Evolutionary conservation across 2,797 vertebrate genomes (phyloP).

Genomic region (Galago senegalensis): DNA sequence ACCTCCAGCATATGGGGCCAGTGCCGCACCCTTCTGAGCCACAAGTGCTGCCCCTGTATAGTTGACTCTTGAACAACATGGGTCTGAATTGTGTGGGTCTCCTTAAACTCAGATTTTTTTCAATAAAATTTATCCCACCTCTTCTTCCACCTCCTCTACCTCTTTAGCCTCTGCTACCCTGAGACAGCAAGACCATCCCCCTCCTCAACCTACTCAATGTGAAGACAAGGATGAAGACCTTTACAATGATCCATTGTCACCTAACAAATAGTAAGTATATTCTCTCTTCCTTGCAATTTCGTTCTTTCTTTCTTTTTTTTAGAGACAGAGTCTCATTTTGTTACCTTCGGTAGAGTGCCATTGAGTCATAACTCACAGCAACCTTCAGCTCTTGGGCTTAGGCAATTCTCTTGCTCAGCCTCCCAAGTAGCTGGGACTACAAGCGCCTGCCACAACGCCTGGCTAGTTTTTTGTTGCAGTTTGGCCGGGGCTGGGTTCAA

Average conservation of each 20-base stretch:
- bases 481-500: too few species aligned
- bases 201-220: background rate
- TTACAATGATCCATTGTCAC: background rate
- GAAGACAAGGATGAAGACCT: background rate
- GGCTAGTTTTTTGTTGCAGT: too few species aligned
- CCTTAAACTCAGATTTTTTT: background rate
- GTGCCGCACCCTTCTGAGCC: too few species aligned
- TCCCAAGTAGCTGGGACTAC: too few species aligned
- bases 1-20: too few species aligned
- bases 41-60: background rate
- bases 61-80: background rate
- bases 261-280: background rate
- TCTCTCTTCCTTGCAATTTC: background rate
- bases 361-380: too few species aligned
- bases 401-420: too few species aligned
- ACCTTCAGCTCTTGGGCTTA: too few species aligned
- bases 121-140: background rate
- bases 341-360: too few species aligned
- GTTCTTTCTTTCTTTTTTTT: too few species aligned
- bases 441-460: too few species aligned
- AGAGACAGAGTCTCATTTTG: too few species aligned
- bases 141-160: background rate
- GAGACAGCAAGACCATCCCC: background rate
- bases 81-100: background rate
- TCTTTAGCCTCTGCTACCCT: background rate